Conservation (phyloP, 2,113 vertebrate genomes). For the Uropsilus gracilis region DNA sequence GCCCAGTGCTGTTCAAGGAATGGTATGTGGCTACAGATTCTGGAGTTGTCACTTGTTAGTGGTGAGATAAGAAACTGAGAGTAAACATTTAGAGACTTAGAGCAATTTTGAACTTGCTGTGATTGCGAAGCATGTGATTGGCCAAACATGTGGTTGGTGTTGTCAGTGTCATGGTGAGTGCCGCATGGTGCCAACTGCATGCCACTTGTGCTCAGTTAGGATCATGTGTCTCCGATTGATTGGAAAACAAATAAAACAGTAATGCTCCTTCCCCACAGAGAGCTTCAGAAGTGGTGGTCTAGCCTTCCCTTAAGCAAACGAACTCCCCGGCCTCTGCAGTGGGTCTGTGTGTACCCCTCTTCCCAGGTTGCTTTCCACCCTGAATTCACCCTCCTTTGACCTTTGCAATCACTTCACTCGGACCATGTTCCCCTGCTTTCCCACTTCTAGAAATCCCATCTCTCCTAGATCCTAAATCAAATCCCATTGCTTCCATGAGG, state of each 20-base stretch:
- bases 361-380: accelerated
- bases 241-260: background rate
- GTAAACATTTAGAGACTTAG: background rate
- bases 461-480: background rate
- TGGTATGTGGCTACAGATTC: background rate
- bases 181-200: too few species aligned
- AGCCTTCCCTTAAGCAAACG: background rate
- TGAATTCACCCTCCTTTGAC: background rate
- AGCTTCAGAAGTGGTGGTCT: background rate
- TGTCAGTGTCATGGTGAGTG: background rate
- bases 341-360: background rate
- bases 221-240: background rate
- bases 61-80: background rate
- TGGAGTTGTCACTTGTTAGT: background rate
- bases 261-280: background rate
- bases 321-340: too few species aligned
- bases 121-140: background rate
- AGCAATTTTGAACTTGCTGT: background rate
- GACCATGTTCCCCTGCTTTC: background rate
- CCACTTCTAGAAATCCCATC: background rate
- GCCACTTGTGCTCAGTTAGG: background rate
- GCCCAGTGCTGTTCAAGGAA: background rate
- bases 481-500: background rate
- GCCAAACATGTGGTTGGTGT: background rate
- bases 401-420: background rate